Conservation (phyloP, 2,113 vertebrate genomes). For the Syngnathoides biaculeatus region DNA sequence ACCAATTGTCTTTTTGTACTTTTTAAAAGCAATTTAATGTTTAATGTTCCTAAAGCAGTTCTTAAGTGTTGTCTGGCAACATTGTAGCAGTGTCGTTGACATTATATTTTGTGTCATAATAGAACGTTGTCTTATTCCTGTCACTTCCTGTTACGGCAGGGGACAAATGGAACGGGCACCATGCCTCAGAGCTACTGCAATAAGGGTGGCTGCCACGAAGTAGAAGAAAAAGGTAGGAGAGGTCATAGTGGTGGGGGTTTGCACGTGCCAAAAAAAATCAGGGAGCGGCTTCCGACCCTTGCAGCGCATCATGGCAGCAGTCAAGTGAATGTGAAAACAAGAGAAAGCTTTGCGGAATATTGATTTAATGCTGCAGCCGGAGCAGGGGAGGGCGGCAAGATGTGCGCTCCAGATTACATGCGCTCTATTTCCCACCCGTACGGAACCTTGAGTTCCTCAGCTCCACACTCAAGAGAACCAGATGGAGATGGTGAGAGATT, state of each 20-base stretch:
- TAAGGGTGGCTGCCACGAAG: conserved; percentile 60
- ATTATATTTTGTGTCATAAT: conserved; percentile 61
- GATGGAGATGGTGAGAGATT: conserved; percentile 31
- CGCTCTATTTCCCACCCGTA: conserved; percentile 86
- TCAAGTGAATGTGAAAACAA: conserved; percentile 88
- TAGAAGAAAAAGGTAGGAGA: conserved; percentile 45
- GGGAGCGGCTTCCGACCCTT: conserved; percentile 72
- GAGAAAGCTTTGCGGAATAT: conserved; percentile 87
- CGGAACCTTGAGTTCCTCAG: conserved; percentile 79
- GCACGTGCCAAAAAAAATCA: conserved; percentile 72
- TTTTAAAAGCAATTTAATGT: conserved; percentile 47
- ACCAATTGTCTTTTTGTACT: conserved; percentile 10
- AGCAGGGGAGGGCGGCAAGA: conserved; percentile 79
- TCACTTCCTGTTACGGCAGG: conserved; percentile 50
- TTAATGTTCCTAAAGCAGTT: conserved; percentile 49
- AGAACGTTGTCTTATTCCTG: conserved; percentile 50
- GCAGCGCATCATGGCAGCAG: conserved; percentile 81
- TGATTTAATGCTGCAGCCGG: conserved; percentile 90
- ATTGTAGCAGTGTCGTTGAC: conserved; percentile 45
- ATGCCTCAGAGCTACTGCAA: conserved; percentile 63
- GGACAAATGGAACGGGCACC: conserved; percentile 56
- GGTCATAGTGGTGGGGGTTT: conserved; percentile 49
- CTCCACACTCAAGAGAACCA: conserved; percentile 70
- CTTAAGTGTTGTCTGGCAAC: conserved; percentile 61
- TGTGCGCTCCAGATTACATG: conserved; percentile 82